Conservation (phyloP, 2,888 invertebrate genomes). For the Onthophagus sagittarius region DNA sequence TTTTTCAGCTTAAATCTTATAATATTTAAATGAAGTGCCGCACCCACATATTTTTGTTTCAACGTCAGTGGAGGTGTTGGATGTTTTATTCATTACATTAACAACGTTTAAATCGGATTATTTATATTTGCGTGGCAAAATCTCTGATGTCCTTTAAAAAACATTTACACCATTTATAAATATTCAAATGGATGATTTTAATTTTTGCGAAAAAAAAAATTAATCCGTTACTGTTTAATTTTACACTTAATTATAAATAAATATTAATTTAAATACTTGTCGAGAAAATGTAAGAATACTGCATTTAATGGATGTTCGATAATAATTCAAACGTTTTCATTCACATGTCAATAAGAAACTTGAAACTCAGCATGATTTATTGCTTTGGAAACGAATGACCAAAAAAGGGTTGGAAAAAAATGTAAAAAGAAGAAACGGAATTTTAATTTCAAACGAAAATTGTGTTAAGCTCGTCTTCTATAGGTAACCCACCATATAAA, state of each 20-base stretch:
- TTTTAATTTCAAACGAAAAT: constrained; percentile 29
- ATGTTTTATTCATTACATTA: not conserved
- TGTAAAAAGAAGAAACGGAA: constrained; percentile 18
- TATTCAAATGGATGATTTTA: not conserved
- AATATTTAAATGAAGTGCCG: not conserved
- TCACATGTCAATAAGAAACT: constrained; percentile 9
- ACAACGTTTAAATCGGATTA: not conserved
- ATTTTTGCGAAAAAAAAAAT: not conserved
- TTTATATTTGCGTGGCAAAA: not conserved
- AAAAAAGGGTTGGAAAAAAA: constrained; percentile 5
- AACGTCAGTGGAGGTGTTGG: not conserved
- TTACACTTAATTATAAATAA: too few species aligned
- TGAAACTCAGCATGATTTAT: constrained; percentile 12
- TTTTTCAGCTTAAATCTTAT: not conserved
- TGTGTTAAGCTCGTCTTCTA: constrained; percentile 26
- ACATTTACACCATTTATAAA: not conserved
- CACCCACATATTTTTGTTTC: not conserved
- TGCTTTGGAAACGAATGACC: not conserved
- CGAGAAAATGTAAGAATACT: too few species aligned
- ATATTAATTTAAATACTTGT: too few species aligned
- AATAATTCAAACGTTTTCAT: not conserved
- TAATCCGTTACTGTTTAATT: not conserved
- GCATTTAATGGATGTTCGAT: too few species aligned
- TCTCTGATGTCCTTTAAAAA: not conserved
- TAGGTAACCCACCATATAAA: not conserved